A percentile compares a stretch with the other conserved stretches of the same genome.
Conservation (phyloP, 2,888 invertebrate genomes). For the Neoitamus cyanurus region DNA sequence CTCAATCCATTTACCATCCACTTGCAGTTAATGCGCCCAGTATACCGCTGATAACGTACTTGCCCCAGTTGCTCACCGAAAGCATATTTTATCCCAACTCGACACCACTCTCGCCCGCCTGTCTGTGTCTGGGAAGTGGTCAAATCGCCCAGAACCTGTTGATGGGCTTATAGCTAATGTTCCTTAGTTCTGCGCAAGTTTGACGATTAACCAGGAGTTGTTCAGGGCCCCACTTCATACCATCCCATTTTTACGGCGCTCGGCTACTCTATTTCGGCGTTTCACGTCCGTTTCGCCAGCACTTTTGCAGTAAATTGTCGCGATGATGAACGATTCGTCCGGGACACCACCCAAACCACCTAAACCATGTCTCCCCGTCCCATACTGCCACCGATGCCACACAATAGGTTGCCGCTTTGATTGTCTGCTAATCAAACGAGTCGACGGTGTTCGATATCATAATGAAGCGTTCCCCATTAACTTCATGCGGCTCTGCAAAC, state of each 20-base stretch:
- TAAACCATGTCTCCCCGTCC: neutral
- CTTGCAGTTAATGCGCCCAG: neutral
- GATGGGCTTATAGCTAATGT: neutral
- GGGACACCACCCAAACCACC: neutral
- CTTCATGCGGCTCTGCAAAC: neutral
- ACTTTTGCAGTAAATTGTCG: neutral
- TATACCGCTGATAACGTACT: neutral
- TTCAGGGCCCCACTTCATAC: neutral
- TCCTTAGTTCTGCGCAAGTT: constrained; percentile 19
- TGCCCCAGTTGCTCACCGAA: neutral
- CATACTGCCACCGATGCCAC: neutral
- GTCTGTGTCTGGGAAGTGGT: neutral
- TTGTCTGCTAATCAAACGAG: neutral
- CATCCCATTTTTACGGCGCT: neutral
- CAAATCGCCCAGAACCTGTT: neutral
- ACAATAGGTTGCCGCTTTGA: neutral
- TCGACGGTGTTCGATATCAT: neutral
- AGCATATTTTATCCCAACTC: neutral
- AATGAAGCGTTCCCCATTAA: neutral
- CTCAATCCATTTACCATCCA: neutral
- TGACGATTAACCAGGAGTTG: neutral
- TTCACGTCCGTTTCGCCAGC: neutral
- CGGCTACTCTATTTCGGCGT: neutral
- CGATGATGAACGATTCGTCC: neutral
- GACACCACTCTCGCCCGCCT: neutral